Base-by-base conservation (phyloP, 1,140 invertebrate genomes). In the Cotesia typhae region DNA sequence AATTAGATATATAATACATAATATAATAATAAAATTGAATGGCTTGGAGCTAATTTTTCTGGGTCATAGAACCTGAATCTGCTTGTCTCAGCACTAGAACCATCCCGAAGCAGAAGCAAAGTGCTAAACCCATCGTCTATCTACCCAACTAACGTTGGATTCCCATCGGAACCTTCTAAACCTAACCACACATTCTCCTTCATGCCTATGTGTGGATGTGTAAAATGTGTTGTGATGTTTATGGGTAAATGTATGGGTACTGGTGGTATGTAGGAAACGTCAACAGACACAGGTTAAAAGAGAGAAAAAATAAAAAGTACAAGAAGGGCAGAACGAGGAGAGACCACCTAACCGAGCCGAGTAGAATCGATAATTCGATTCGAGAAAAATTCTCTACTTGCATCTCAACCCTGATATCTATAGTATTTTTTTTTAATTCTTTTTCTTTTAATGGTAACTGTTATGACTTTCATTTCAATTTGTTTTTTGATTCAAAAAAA, bases 291-390 rank as follows among this genome's bases (percentile, higher is more conserved):
- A 47, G 41, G 41, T 47, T 47, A 10, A 47, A 47, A 47, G 6
- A 47, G 10, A 47, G 10, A 47, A 47, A 47, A 47, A 47, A 47
- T 47, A 47, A 2, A 47, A 47, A 47, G 9, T 10, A 55, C 4
- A 59, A 55, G 47, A 35, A 28, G n/a, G 64, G 17, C 12, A 41
- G n/a, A 41, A 20, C 6, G n/a, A 55, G 14, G 38, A 20, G 14
- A 36, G 9, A 17, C 41, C 41, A 28, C 59, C 7, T 36, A 69
- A 35, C 36, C 14, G 37, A 67, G 53, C 36, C 14, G 37, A 67
- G 14, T 47, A 38, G 61, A 71, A 71, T 71, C 70, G 61, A 71
- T 71, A 71, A 71, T 71, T 71, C 51, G 70, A 71, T 71, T 71
- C 51, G 70, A 55, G 41, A 53, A 55, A 55, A 71, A 71, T 71